Percentiles rank a stretch among this genome's conserved stretches.
Evolutionary conservation across 2,113 vertebrate genomes (phyloP).

Genomic region (Cochlearius cochlearius): DNA sequence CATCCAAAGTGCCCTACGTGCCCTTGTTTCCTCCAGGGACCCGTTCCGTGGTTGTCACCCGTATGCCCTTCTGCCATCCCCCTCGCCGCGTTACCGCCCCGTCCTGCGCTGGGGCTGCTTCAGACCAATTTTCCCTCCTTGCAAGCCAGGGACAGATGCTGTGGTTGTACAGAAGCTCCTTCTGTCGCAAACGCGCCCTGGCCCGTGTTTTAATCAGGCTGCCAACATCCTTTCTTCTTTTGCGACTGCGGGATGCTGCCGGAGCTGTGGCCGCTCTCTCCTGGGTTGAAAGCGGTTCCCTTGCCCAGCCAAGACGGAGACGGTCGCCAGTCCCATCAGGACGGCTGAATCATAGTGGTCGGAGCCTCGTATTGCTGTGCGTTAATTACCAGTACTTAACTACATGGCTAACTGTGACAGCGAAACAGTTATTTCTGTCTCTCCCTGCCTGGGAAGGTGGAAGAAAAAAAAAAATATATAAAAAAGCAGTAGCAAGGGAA

Average conservation of each 20-base stretch:
- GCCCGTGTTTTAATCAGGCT: neutral
- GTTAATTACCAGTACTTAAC: constrained; percentile 23
- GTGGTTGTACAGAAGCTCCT: neutral
- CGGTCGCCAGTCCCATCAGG: neutral
- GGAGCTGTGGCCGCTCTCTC: neutral
- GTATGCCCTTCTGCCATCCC: rapidly evolving
- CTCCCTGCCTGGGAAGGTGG: neutral
- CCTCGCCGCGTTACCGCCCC: rapidly evolving
- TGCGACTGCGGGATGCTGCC: neutral
- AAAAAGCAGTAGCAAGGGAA: neutral
- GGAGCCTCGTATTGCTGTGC: neutral
- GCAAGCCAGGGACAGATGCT: no score
- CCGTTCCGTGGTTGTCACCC: rapidly evolving
- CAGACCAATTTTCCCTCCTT: neutral
- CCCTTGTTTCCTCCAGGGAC: rapidly evolving
- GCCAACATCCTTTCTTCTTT: neutral
- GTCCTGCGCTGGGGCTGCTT: neutral
- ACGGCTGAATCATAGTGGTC: neutral
- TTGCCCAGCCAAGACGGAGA: neutral
- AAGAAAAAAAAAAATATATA: neutral
- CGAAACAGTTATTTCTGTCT: neutral
- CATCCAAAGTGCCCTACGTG: rapidly evolving
- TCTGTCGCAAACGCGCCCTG: rapidly evolving
- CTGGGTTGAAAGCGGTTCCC: neutral
- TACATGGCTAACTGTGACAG: neutral